phyloP scores from a whole-genome alignment of 2,888 invertebrate species.

The Lamellibrachia satsuma region DNA sequence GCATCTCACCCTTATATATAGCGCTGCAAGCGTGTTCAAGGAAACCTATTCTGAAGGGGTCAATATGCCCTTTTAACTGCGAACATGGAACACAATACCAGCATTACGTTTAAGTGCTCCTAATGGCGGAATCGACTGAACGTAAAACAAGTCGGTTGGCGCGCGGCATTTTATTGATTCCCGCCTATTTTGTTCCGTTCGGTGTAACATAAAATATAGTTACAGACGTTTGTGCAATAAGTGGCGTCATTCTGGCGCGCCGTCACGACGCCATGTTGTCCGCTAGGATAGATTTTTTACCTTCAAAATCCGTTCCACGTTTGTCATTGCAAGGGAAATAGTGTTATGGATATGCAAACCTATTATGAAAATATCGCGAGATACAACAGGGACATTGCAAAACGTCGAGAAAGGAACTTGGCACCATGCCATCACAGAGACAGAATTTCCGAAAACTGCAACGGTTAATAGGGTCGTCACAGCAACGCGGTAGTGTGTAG shows the following conservation, averaged over 20 bases:
- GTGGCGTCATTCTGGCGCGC: neutral
- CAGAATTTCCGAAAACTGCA: too few species aligned
- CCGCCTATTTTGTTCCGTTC: neutral
- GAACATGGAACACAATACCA: neutral
- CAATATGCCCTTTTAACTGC: neutral
- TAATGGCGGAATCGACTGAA: neutral
- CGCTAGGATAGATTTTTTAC: neutral
- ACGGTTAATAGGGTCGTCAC: too few species aligned
- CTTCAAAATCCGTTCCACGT: neutral
- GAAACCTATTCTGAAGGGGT: neutral
- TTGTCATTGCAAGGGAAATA: neutral
- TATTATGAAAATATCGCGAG: neutral
- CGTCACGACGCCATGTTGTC: neutral
- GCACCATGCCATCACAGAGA: neutral
- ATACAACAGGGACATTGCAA: neutral
- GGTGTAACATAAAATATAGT: neutral
- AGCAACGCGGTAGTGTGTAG: too few species aligned
- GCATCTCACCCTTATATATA: too few species aligned
- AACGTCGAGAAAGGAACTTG: neutral
- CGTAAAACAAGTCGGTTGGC: neutral
- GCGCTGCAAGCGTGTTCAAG: neutral
- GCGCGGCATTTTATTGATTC: neutral
- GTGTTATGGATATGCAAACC: neutral
- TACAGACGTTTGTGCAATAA: neutral
- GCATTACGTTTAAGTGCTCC: neutral